Evolutionary conservation across 2,888 invertebrate species (phyloP).

Genomic region (Agrotis puta): DNA sequence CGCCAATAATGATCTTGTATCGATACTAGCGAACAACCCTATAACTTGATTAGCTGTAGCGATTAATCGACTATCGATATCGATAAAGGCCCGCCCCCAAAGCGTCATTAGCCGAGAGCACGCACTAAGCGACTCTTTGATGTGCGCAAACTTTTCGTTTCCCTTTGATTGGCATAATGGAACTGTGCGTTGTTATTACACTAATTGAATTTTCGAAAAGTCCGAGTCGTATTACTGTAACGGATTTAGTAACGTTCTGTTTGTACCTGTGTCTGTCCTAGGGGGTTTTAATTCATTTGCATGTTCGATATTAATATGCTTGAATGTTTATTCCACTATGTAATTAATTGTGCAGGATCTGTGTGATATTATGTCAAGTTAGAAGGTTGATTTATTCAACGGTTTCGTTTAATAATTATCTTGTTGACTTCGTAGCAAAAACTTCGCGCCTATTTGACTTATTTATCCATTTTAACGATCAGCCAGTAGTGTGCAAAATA

Average conservation of each 20-base stretch:
- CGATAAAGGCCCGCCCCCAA: constrained; percentile 70
- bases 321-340: constrained; percentile 14
- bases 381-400: too few relatives aligned
- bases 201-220: constrained; percentile 88
- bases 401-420: not conserved
- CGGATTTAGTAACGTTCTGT: constrained; percentile 67
- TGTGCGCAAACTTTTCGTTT: constrained; percentile 87
- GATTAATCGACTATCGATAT: constrained; percentile 66
- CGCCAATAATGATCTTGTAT: constrained; percentile 53
- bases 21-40: constrained; percentile 52
- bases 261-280: constrained; percentile 62
- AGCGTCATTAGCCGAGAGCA: constrained; percentile 78
- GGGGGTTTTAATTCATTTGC: constrained; percentile 58
- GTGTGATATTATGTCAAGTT: too few relatives aligned
- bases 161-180: constrained; percentile 89
- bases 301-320: constrained; percentile 52
- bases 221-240: constrained; percentile 68
- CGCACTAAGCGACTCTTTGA: constrained; percentile 87
- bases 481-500: not conserved
- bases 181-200: constrained; percentile 87
- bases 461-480: too few relatives aligned
- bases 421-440: too few relatives aligned
- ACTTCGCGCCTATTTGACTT: too few relatives aligned
- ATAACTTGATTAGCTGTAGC: constrained; percentile 59
- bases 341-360: not conserved